These are phyloP conservation scores for Caenorhabditis briggsae DNA, from an alignment of 1,140 invertebrate species.

Conservation along the genomic window DNA sequence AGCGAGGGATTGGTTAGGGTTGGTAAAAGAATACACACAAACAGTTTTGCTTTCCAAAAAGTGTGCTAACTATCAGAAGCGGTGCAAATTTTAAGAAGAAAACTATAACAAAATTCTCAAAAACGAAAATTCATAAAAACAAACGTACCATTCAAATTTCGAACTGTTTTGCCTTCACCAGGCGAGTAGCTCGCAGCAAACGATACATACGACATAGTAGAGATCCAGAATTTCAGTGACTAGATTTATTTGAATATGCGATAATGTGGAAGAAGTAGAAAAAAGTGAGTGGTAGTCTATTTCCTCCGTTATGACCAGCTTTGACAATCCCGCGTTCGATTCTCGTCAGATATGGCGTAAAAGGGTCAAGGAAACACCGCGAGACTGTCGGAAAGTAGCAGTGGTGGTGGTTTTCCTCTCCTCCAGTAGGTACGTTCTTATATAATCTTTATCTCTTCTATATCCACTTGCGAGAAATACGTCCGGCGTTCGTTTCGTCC, in stretches of 20 bases:
- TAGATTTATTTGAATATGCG: conserved; percentile 7
- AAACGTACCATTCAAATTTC: conserved; percentile 29
- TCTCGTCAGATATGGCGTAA: conserved; percentile 39
- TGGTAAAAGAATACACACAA: conserved; percentile 24
- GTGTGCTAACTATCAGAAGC: neutral
- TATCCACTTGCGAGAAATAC: conserved; percentile 27
- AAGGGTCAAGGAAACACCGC: conserved; percentile 51
- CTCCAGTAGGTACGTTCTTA: conserved; percentile 11
- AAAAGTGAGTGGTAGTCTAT: conserved; percentile 40
- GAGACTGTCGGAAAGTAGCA: neutral
- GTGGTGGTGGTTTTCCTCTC: conserved; percentile 37
- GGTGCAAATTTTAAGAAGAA: neutral
- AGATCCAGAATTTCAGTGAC: neutral
- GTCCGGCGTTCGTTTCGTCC: conserved; percentile 40
- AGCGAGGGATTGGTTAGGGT: neutral
- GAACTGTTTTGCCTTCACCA: conserved; percentile 36
- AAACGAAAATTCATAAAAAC: neutral
- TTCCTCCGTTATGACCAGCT: conserved; percentile 49
- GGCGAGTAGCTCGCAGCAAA: conserved; percentile 50
- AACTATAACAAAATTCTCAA: neutral
- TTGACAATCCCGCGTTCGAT: conserved; percentile 45
- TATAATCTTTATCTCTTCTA: conserved; percentile 49
- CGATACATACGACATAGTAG: conserved; percentile 22
- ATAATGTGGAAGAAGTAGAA: conserved; percentile 17
- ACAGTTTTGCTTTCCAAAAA: neutral